A percentile compares a stretch with the other conserved stretches of the same genome.
phyloP scores from a whole-genome alignment of 2,797 vertebrate genomes.

The Tokudaia tokunoshimensis region DNA sequence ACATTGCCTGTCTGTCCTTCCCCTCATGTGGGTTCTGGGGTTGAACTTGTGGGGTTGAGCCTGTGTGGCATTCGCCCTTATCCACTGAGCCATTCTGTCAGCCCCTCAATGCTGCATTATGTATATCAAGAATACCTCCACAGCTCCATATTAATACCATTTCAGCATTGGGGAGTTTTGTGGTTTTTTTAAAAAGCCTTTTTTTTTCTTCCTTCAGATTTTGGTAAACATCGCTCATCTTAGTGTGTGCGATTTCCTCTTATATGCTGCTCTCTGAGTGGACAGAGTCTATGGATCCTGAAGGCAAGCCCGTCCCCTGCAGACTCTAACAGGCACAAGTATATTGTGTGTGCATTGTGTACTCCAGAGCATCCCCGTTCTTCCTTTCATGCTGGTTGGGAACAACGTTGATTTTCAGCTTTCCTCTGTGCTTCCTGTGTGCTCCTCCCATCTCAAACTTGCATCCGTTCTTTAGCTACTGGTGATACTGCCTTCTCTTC shows the following conservation, averaged over 20 bases:
- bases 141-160: not conserved
- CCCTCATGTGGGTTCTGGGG: not conserved
- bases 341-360: fast-evolving
- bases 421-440: not conserved
- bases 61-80: not conserved
- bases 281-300: not conserved
- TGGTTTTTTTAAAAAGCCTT: not conserved
- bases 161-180: not conserved
- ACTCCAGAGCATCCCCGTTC: too few relatives aligned
- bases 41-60: not conserved
- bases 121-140: not conserved
- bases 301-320: not conserved
- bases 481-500: not conserved
- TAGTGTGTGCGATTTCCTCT: not conserved
- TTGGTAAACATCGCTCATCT: not conserved
- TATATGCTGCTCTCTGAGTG: not conserved
- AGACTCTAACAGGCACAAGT: not conserved
- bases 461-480: not conserved
- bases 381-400: not conserved
- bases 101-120: not conserved
- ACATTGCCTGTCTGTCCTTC: not conserved
- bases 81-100: too few relatives aligned
- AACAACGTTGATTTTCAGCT: not conserved
- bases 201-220: not conserved
- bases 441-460: not conserved